phyloP scores from a whole-genome alignment of 2,113 vertebrate genomes.

The Chaetura pelagica region DNA sequence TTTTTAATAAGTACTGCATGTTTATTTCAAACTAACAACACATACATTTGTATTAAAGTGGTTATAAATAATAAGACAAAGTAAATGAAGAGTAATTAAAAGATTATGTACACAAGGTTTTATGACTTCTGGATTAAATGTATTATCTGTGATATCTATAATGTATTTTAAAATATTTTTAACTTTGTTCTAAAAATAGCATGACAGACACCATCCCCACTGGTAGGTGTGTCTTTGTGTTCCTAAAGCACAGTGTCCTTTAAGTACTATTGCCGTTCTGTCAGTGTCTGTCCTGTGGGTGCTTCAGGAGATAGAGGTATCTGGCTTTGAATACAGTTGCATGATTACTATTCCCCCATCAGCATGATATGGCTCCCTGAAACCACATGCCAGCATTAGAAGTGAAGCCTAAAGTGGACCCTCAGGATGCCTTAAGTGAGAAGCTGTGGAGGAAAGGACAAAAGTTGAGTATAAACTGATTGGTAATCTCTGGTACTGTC shows the following conservation, averaged over 20 bases:
- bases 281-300: not conserved
- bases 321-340: not conserved
- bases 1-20: conserved; percentile 1
- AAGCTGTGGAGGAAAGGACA: not conserved
- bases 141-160: not conserved
- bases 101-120: not conserved
- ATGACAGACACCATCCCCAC: not conserved
- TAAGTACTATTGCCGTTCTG: not conserved
- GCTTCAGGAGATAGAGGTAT: not conserved
- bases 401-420: not conserved
- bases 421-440: not conserved
- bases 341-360: not conserved
- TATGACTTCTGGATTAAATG: not conserved
- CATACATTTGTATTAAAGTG: not conserved
- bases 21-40: not conserved
- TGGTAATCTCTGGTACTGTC: not conserved
- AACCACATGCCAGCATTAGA: not conserved
- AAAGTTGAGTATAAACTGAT: not conserved
- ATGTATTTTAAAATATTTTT: not conserved
- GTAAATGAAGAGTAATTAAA: not conserved
- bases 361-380: not conserved
- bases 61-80: not conserved
- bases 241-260: not conserved
- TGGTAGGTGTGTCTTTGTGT: not conserved
- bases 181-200: not conserved